Base-by-base conservation (phyloP, 2,888 invertebrate genomes). In the Beris morrisii region DNA sequence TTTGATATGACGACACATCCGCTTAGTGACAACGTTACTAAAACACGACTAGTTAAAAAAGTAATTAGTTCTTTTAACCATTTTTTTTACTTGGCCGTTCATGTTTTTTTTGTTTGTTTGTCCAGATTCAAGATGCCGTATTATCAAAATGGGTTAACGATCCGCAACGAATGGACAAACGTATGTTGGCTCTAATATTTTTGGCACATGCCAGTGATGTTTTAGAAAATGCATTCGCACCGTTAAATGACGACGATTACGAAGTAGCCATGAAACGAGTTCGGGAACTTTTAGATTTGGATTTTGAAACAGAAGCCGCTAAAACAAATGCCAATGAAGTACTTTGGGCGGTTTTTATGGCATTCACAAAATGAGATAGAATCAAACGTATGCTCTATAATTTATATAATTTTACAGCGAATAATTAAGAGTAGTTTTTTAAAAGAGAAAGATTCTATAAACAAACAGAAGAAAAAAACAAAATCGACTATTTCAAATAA, bases 1-100 rank as follows among this genome's bases (percentile, higher is more conserved):
- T 99, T 99, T 81, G 99, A 99, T 83, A 99, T 99, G 97, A 99
- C 99, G 64, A 99, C 99, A 74, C 99, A 99, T 85, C 99, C 99
- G 48, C 85, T 99, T 70, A 95, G 93, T 71, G 97, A 99, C 81
- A 93, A 94, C 82, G 87, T 91, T 73, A 90, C 95, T 64, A 99
- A 99, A 85, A 92, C 92, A 76, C 91, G 96, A 75, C 87, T 99
- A 77, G 95, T 99, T 69, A 97, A 97, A 85, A 95, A 95, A 88
- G 93, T 93, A 79, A 74, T 73, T 68, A 30, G 56, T 3, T 12
- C 7, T 22, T 22, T 22, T 22, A 22, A 22, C 44, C 4, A 46
- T 43, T 56, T 63, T 22, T 3, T 22, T 22, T 22, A 22, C 22
- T 48, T 46, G 54, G 54, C 57, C 38, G 15, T 9, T 22, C 28